Evolutionary conservation across 2,113 vertebrate species (phyloP).

Genomic region (Scomber colias): DNA sequence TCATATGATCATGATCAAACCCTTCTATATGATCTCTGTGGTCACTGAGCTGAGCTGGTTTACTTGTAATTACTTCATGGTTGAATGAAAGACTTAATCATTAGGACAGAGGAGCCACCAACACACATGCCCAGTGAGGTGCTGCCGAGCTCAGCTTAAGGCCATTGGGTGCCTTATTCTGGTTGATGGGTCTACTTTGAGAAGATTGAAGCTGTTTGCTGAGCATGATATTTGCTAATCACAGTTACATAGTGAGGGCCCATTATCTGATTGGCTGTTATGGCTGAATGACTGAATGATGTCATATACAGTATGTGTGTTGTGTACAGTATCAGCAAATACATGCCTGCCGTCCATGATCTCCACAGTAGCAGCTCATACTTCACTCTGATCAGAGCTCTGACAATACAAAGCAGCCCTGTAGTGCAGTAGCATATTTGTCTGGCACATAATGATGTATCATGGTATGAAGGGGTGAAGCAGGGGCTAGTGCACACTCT

Average conservation of each 20-base stretch:
- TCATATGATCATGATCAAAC: conserved; percentile 43
- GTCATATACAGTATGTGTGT: neutral
- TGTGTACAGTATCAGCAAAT: neutral
- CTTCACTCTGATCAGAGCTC: conserved; percentile 11
- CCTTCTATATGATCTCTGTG: conserved; percentile 27
- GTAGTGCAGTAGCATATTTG: neutral
- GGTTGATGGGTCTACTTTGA: conserved; percentile 11
- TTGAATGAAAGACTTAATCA: conserved; percentile 60
- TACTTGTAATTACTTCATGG: conserved; percentile 61
- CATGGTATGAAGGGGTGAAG: conserved; percentile 1
- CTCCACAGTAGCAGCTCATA: conserved; percentile 14
- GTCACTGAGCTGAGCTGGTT: conserved; percentile 49
- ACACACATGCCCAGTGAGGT: conserved; percentile 33
- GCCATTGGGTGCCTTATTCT: neutral
- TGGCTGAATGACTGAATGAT: neutral
- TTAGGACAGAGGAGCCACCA: conserved; percentile 31
- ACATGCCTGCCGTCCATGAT: conserved; percentile 2
- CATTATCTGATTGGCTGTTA: neutral
- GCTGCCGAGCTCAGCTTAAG: conserved; percentile 25
- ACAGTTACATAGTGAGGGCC: neutral
- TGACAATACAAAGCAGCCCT: neutral
- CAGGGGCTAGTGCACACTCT: neutral
- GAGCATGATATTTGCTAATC: conserved; percentile 3
- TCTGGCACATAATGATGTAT: conserved; percentile 13
- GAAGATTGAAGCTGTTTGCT: conserved; percentile 45